Evolutionary conservation across 2,113 vertebrate species (phyloP).

Genomic region (Neotoma lepida): DNA sequence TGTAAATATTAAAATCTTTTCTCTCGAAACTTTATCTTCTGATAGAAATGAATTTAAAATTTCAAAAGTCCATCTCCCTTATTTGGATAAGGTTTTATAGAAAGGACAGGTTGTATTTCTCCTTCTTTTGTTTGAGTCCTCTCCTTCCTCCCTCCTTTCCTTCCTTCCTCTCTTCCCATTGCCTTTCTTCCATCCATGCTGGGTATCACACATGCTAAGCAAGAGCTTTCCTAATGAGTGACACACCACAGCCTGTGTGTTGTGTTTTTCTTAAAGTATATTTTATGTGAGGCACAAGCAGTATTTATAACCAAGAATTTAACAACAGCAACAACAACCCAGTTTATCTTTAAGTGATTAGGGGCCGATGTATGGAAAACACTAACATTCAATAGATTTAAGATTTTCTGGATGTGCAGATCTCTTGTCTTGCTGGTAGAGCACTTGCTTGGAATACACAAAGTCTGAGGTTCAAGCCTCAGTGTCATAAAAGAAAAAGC

Average conservation of each 20-base stretch:
- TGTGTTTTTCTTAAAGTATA: neutral
- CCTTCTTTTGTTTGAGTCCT: neutral
- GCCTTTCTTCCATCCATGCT: too few species aligned
- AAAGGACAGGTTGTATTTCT: neutral
- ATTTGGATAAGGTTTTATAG: neutral
- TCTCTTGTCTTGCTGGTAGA: neutral
- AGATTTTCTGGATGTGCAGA: neutral
- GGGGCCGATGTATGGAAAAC: neutral
- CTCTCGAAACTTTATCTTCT: neutral
- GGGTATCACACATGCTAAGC: neutral
- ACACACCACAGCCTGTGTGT: too few species aligned
- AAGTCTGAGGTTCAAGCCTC: neutral
- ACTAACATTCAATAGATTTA: neutral
- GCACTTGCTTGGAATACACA: neutral
- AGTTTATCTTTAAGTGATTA: neutral
- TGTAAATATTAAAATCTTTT: neutral
- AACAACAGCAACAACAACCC: neutral
- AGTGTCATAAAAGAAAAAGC: neutral
- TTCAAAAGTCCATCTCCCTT: neutral
- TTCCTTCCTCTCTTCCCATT: too few species aligned
- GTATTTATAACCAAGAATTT: neutral
- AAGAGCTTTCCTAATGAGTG: neutral
- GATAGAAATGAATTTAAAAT: constrained; percentile 22
- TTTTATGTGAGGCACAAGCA: neutral
- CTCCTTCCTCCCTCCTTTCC: too few species aligned